Evolutionary conservation across 2,888 invertebrate genomes (phyloP).

Genomic region (Heliconius ethilla): DNA sequence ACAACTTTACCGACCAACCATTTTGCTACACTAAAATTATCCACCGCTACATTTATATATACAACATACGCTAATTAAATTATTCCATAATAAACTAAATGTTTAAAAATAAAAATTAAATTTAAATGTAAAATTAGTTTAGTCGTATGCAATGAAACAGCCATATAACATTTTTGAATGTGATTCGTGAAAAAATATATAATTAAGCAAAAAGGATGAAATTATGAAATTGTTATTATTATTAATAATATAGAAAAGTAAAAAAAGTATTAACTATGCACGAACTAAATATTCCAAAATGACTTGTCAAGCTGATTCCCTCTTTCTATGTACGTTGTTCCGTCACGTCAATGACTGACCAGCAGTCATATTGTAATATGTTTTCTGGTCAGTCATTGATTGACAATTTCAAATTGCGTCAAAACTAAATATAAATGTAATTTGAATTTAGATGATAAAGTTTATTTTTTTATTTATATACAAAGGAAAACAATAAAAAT

Average conservation of each 20-base stretch:
- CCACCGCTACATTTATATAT: conserved; percentile 66
- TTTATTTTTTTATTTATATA: neutral
- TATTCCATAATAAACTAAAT: neutral
- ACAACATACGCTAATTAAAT: conserved; percentile 42
- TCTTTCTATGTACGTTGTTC: neutral
- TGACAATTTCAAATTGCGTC: neutral
- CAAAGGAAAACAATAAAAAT: neutral
- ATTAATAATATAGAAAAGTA: neutral
- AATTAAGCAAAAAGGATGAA: neutral
- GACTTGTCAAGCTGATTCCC: neutral
- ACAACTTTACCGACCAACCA: conserved; percentile 48
- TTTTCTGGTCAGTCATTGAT: neutral
- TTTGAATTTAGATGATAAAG: neutral
- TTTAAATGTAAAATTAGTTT: neutral
- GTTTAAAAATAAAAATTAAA: too few relatives aligned
- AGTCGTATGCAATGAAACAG: conserved; percentile 4
- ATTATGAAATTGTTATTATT: neutral
- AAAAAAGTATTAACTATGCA: neutral
- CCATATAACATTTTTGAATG: neutral
- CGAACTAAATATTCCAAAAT: neutral
- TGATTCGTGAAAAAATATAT: neutral
- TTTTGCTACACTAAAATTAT: conserved; percentile 57
- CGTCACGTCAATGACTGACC: conserved; percentile 1
- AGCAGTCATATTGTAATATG: neutral
- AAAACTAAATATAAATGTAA: neutral